Conservation (phyloP, 1,140 invertebrate species). For the Papilio machaon region DNA sequence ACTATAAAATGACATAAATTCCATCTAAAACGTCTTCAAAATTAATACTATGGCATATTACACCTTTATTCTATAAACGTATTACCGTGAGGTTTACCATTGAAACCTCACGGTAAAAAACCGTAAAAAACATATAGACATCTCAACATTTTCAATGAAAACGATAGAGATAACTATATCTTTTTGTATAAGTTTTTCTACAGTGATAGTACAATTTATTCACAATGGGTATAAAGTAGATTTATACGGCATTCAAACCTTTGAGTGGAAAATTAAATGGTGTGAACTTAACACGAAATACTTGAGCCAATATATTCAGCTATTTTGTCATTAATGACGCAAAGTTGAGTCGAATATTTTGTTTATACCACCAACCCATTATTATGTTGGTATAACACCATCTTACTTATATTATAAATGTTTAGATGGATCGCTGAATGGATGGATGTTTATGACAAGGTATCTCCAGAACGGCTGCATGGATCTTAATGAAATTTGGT, state of each 20-base stretch:
- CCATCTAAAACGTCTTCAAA: not conserved
- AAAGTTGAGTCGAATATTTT: no score
- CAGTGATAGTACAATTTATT: not conserved
- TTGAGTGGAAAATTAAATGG: slow-evolving; percentile 18
- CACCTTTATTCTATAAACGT: no score
- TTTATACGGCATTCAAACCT: not conserved
- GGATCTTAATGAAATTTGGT: no score
- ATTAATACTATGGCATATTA: not conserved
- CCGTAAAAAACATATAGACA: no score
- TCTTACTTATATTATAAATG: not conserved
- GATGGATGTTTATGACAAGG: no score
- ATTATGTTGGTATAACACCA: not conserved
- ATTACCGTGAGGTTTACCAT: no score
- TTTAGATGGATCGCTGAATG: not conserved
- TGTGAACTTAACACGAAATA: slow-evolving; percentile 2
- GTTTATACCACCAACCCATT: not conserved
- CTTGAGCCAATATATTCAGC: not conserved
- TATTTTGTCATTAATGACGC: not conserved
- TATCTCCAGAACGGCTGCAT: no score
- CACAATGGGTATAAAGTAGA: not conserved
- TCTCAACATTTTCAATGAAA: no score
- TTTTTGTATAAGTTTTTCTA: no score
- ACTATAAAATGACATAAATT: not conserved
- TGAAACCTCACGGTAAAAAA: no score
- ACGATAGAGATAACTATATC: no score